Conservation (phyloP, 1,140 invertebrate genomes). For the Leptinotarsa texana region DNA sequence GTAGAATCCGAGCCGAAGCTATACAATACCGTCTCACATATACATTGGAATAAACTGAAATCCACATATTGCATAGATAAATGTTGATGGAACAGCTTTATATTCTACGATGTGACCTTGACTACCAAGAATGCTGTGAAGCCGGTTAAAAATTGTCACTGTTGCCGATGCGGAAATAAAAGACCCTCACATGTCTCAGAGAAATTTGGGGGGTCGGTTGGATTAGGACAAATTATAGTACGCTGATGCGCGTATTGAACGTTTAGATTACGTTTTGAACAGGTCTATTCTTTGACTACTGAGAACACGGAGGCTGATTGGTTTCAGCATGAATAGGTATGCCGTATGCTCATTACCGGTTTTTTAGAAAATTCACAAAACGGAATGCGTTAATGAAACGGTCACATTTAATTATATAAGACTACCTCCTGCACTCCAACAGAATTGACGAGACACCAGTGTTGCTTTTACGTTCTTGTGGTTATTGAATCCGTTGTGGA, state of each 20-base stretch:
- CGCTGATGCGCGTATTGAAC: not conserved
- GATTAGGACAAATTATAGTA: not conserved
- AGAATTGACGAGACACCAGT: too few relatives aligned
- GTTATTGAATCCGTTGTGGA: too few relatives aligned
- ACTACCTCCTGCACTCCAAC: too few relatives aligned
- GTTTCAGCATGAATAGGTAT: not conserved
- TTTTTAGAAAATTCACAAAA: too few relatives aligned
- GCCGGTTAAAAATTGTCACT: conserved; percentile 18
- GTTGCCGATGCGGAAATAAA: conserved; percentile 17
- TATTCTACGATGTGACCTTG: conserved; percentile 7
- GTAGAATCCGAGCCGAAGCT: conserved; percentile 4
- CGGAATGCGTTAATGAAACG: too few relatives aligned
- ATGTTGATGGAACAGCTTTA: conserved; percentile 4
- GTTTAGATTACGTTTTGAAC: not conserved
- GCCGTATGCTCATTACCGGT: too few relatives aligned
- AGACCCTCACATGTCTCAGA: not conserved
- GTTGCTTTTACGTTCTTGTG: too few relatives aligned
- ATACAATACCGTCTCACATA: conserved; percentile 5
- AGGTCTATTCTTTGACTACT: not conserved
- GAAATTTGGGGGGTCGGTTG: not conserved
- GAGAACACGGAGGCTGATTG: not conserved
- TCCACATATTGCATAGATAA: conserved; percentile 8
- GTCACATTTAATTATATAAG: too few relatives aligned
- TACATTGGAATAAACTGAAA: conserved; percentile 2
- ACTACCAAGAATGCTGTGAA: conserved; percentile 10